These are phyloP conservation scores for Epistrophella euchroma DNA, from an alignment of 2,888 invertebrate species.

Conservation along the genomic window DNA sequence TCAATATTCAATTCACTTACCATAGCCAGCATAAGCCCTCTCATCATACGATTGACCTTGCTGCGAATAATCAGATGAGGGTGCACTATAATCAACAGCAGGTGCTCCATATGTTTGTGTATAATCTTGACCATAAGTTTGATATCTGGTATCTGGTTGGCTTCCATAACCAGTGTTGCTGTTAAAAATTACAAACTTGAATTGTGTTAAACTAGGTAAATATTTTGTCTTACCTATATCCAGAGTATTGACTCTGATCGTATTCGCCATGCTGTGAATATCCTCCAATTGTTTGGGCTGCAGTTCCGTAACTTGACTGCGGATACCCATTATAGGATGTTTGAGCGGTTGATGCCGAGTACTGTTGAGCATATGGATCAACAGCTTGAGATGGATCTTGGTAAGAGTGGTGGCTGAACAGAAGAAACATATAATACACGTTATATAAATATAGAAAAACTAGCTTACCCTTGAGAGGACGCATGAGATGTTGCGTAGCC, in stretches of 20 bases:
- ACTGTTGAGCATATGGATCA: conserved; percentile 83
- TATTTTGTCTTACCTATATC: conserved; percentile 79
- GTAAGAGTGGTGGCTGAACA: conserved; percentile 82
- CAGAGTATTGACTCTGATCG: conserved; percentile 83
- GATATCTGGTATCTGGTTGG: conserved; percentile 83
- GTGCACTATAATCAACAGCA: conserved; percentile 83
- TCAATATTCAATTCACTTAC: conserved; percentile 79
- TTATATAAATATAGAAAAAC: neutral
- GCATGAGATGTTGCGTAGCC: conserved; percentile 78
- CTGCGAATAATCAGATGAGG: conserved; percentile 83
- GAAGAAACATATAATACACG: neutral
- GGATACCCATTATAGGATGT: conserved; percentile 83
- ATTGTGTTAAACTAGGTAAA: neutral
- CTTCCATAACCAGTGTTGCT: conserved; percentile 81
- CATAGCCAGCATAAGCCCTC: conserved; percentile 83
- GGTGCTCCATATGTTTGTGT: conserved; percentile 83
- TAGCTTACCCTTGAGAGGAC: conserved; percentile 79
- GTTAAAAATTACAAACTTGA: conserved; percentile 13
- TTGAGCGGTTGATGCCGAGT: conserved; percentile 80
- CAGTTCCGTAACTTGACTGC: conserved; percentile 81
- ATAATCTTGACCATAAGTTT: conserved; percentile 83
- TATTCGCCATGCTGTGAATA: conserved; percentile 82
- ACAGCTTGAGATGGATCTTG: conserved; percentile 83
- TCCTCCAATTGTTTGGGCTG: conserved; percentile 80
- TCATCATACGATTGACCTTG: conserved; percentile 82